Conservation (phyloP, 2,113 vertebrate genomes). For the Ranitomeya imitator region DNA sequence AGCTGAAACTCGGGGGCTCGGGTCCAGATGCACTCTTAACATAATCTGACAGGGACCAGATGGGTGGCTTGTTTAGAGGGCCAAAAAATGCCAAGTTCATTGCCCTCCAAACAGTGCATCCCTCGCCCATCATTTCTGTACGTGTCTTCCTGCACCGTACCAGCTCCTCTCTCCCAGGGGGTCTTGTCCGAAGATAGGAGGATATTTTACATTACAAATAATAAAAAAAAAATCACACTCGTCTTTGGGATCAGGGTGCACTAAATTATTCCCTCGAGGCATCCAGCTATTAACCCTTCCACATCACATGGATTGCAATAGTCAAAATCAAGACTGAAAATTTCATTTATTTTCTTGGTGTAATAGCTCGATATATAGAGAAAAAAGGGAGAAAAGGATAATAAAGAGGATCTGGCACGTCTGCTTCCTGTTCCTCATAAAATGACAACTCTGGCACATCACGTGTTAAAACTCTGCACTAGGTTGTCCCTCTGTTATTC, state of each 20-base stretch:
- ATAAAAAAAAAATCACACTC: slow-evolving; percentile 5
- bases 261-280: slow-evolving; percentile 12
- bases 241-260: background rate
- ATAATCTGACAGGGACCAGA: slow-evolving; percentile 77
- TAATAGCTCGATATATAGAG: too few relatives aligned
- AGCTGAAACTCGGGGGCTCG: slow-evolving; percentile 68
- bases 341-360: too few relatives aligned
- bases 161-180: slow-evolving; percentile 18
- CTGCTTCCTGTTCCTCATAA: too few relatives aligned
- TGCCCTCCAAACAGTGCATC: slow-evolving; percentile 64
- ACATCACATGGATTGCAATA: background rate
- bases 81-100: slow-evolving; percentile 67
- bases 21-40: slow-evolving; percentile 74
- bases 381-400: too few relatives aligned
- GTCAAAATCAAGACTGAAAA: too few relatives aligned
- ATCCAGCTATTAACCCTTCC: slow-evolving; percentile 1
- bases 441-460: too few relatives aligned
- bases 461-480: too few relatives aligned
- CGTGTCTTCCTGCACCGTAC: slow-evolving; percentile 57
- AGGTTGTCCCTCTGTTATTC: too few relatives aligned
- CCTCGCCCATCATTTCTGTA: slow-evolving; percentile 61
- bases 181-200: background rate
- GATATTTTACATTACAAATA: slow-evolving; percentile 41
- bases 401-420: too few relatives aligned
- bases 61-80: slow-evolving; percentile 70